Conservation (phyloP, 2,797 vertebrate species). For the Sebastiscus tertius region DNA sequence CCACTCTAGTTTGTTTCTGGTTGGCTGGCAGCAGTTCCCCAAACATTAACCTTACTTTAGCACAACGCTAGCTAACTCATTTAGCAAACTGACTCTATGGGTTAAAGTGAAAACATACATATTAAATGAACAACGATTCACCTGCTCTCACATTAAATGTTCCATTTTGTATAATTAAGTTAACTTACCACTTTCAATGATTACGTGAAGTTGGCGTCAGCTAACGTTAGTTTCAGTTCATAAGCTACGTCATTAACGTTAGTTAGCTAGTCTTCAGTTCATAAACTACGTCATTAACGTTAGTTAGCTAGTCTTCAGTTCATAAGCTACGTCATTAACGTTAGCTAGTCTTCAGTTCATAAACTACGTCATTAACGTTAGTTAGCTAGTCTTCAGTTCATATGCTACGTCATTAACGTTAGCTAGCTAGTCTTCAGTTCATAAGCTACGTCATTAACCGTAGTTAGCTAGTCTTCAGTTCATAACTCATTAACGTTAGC, state of each 20-base stretch:
- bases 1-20: no score
- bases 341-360: no score
- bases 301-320: not conserved
- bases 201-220: no score
- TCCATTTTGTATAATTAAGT: not conserved
- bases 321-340: not conserved
- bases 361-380: rapidly evolving
- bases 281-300: no score
- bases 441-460: rapidly evolving
- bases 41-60: not conserved
- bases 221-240: no score
- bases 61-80: not conserved
- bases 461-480: no score
- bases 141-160: not conserved
- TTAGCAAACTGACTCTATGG: not conserved
- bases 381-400: not conserved
- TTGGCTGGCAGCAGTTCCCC: not conserved
- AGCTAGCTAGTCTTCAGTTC: not conserved
- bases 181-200: not conserved
- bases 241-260: no score
- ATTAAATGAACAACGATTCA: not conserved
- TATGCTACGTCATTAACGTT: no score
- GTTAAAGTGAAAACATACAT: not conserved
- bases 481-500: no score
- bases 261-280: not conserved